Base-by-base conservation (phyloP, 2,113 vertebrate genomes). In the Serinus canaria region DNA sequence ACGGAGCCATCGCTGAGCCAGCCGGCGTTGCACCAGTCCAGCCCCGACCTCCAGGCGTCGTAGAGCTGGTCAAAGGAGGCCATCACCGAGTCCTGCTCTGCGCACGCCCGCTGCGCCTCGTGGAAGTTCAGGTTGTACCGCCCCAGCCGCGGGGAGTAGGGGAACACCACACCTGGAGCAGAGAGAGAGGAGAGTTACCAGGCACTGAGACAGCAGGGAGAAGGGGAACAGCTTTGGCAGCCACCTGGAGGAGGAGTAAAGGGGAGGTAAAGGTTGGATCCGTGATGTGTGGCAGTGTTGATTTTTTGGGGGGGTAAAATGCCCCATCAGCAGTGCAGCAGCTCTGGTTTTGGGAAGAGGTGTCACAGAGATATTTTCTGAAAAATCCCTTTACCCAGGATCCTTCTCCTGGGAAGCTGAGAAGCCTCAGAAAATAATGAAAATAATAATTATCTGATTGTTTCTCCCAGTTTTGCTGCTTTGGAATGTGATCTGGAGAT, bases 1-100 rank as follows among this genome's bases (percentile, higher is more conserved):
- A 99, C 99, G 0, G 99, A 98, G 41, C 99, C 98, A 0, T 99
- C 99, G 2, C 81, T 98, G 77, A 99, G 98, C 99, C 99, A 99
- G 92, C 99, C 99, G 0, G 99, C 99, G 0, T 99, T 99, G 96
- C 99, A 99, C 99, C 99, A 99, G 95, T 99, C 98, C 91, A 99
- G 95, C 33, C 99, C 99, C 0, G 59, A 93, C 70, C 97, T 97
- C 99, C 99, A 99, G 82, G 99, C 99, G 2, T 98, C 95, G 0
- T 98, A 98, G 35, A 99, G 97, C 97, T 99, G 99, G 44, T 99
- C 98, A 1, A 98, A 98, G 44, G 98, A 98, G 35, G 99, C 99
- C 0, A 99, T 97, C 59, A 97, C 94, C 3, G 99, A 97, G 41
- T 98, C 98, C 95, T 99, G 99, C 23, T 98, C 98, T 88, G 78